Conservation (phyloP, 1,140 invertebrate species). For the Drosophila eugracilis region DNA sequence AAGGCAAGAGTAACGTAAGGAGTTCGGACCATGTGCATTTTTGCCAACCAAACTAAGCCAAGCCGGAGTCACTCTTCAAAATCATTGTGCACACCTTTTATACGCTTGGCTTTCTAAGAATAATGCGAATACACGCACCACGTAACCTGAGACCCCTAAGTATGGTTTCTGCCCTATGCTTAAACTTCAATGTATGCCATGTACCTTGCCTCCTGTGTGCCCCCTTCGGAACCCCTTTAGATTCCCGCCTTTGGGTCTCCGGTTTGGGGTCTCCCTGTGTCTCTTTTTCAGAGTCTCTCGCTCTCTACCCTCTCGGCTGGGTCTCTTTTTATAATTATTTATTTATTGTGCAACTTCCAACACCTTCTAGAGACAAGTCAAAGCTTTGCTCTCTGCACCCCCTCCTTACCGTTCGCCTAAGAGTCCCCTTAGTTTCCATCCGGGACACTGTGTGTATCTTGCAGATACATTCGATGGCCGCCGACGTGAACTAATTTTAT, state of each 20-base stretch:
- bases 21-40: constrained; percentile 20
- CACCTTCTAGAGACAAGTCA: constrained; percentile 84
- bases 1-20: constrained; percentile 21
- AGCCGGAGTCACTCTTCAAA: constrained; percentile 53
- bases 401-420: background rate
- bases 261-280: constrained; percentile 10
- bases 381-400: constrained; percentile 56
- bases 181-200: constrained; percentile 80
- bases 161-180: constrained; percentile 82
- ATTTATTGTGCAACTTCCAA: constrained; percentile 85
- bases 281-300: constrained; percentile 19
- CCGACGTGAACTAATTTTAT: constrained; percentile 84
- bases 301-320: constrained; percentile 29
- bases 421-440: background rate
- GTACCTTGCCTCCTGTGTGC: constrained; percentile 17
- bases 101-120: constrained; percentile 81
- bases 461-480: constrained; percentile 65
- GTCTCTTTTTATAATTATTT: constrained; percentile 79
- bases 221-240: background rate
- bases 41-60: background rate
- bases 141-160: constrained; percentile 77
- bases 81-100: constrained; percentile 82
- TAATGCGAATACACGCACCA: constrained; percentile 80
- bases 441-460: constrained; percentile 27
- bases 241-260: background rate